Conservation (phyloP, 1,140 invertebrate genomes). For the Tribolium madens region DNA sequence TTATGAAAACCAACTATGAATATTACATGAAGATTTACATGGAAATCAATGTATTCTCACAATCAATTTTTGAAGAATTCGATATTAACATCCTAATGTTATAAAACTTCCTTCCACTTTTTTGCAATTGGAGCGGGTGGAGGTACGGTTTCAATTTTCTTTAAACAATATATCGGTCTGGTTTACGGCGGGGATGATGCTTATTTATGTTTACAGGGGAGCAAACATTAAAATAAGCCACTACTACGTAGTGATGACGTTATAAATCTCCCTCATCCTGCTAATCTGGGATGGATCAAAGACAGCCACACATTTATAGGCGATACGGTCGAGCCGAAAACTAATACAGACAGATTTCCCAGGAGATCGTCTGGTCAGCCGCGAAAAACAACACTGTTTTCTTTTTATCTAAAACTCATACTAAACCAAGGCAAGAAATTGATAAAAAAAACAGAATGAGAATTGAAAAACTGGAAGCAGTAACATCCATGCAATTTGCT, state of each 20-base stretch:
- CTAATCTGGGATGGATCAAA: slow-evolving; percentile 47
- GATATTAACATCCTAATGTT: too few relatives aligned
- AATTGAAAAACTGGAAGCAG: neutral
- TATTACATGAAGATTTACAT: too few relatives aligned
- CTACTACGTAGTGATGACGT: slow-evolving; percentile 46
- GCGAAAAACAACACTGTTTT: slow-evolving; percentile 40
- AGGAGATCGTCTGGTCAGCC: slow-evolving; percentile 28
- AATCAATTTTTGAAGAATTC: too few relatives aligned
- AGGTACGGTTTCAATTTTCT: slow-evolving; percentile 10
- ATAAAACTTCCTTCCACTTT: neutral
- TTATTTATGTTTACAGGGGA: slow-evolving; percentile 49
- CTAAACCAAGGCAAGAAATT: slow-evolving; percentile 5
- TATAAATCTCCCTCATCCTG: slow-evolving; percentile 50
- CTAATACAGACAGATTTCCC: slow-evolving; percentile 46
- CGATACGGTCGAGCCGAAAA: slow-evolving; percentile 41
- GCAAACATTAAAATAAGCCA: slow-evolving; percentile 49
- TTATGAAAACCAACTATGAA: too few relatives aligned
- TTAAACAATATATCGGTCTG: slow-evolving; percentile 29
- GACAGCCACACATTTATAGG: slow-evolving; percentile 42
- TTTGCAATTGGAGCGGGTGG: neutral
- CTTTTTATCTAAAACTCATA: slow-evolving; percentile 19
- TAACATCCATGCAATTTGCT: neutral
- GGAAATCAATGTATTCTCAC: too few relatives aligned
- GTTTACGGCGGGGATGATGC: slow-evolving; percentile 39
- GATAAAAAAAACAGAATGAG: neutral